Percentiles rank a stretch among this genome's conserved stretches.
phyloP scores from a whole-genome alignment of 1,140 invertebrate species.

The Drosophila chauvacae region DNA sequence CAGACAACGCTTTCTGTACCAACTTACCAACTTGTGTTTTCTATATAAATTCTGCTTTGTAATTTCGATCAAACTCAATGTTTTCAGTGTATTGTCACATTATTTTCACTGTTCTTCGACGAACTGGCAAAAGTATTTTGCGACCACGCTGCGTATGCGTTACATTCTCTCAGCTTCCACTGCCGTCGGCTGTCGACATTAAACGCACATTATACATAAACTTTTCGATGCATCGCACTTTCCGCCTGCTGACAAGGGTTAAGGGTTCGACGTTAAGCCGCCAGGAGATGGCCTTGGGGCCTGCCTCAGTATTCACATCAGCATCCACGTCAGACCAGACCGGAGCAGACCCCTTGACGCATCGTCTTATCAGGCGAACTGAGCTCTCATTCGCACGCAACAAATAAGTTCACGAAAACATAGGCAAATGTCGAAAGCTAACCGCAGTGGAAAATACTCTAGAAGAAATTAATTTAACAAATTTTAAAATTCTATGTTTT shows the following conservation, averaged over 20 bases:
- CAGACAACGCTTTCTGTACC: background rate
- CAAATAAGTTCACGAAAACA: slow-evolving; percentile 61
- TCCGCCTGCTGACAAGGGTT: slow-evolving; percentile 50
- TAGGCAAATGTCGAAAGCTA: background rate
- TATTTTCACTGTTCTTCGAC: slow-evolving; percentile 5
- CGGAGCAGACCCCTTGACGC: slow-evolving; percentile 29
- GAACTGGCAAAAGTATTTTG: slow-evolving; percentile 1
- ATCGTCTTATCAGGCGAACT: slow-evolving; percentile 72
- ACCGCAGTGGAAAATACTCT: slow-evolving; percentile 17
- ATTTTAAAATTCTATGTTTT: too few relatives aligned
- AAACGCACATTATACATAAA: slow-evolving; percentile 67
- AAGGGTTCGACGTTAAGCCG: slow-evolving; percentile 22
- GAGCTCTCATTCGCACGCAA: slow-evolving; percentile 78
- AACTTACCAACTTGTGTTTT: background rate
- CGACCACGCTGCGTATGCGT: slow-evolving; percentile 65
- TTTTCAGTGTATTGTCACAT: slow-evolving; percentile 5
- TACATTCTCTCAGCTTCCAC: slow-evolving; percentile 54
- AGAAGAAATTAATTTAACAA: background rate
- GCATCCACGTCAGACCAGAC: slow-evolving; percentile 44
- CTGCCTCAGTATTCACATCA: slow-evolving; percentile 53
- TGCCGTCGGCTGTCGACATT: slow-evolving; percentile 40
- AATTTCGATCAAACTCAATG: background rate
- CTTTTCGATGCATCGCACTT: slow-evolving; percentile 45
- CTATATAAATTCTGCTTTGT: background rate
- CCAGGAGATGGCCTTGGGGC: slow-evolving; percentile 39